A percentile compares a stretch with the other conserved stretches of the same genome.
Evolutionary conservation across 2,888 invertebrate species (phyloP).

Genomic region (Epirrhoe tristata): DNA sequence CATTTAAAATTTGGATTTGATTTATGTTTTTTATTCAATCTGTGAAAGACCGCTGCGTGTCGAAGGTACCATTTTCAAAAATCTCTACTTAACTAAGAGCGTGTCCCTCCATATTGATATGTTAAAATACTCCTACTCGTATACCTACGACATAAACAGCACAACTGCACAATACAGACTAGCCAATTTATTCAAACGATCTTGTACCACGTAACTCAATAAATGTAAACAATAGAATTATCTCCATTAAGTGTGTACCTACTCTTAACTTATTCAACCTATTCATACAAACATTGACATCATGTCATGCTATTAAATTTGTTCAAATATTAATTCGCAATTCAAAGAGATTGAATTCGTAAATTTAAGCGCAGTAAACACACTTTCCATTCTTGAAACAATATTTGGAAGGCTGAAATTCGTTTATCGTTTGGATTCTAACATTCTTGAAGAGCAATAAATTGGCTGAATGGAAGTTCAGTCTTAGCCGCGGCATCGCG

Average conservation of each 20-base stretch:
- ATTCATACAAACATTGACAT: conserved; percentile 21
- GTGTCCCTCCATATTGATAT: background rate
- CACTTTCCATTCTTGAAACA: conserved; percentile 22
- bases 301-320: conserved; percentile 35
- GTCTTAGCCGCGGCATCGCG: conserved; percentile 35
- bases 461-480: conserved; percentile 33
- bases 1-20: no score
- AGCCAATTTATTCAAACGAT: background rate
- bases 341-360: conserved; percentile 26
- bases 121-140: background rate
- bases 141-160: background rate
- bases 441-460: conserved; percentile 31
- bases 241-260: conserved; percentile 12
- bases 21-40: no score
- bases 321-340: conserved; percentile 37
- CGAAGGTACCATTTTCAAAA: no score
- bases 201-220: conserved; percentile 17
- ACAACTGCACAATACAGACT: background rate
- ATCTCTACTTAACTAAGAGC: background rate
- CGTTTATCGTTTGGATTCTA: conserved; percentile 27
- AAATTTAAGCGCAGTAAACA: conserved; percentile 21
- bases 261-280: conserved; percentile 6
- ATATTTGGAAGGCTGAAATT: conserved; percentile 2
- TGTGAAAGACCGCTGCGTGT: no score
- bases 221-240: conserved; percentile 29